A percentile compares a stretch with the other conserved stretches of the same genome.
Conservation (phyloP, 2,888 invertebrate genomes). For the Dasysyrphus tricinctus region DNA sequence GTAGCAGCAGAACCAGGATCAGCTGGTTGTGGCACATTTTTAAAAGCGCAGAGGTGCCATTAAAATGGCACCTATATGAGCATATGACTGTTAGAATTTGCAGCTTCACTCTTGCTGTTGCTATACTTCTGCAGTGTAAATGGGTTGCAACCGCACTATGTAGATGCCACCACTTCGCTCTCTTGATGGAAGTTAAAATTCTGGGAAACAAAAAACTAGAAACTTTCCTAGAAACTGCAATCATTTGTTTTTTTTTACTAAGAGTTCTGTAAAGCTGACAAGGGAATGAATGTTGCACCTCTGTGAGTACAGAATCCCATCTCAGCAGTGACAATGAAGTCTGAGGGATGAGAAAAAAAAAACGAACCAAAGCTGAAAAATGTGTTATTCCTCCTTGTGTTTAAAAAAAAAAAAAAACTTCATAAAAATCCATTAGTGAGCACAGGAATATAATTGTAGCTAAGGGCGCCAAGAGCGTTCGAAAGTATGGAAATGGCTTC, state of each 20-base stretch:
- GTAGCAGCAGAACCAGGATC: neutral
- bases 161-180: constrained; percentile 22
- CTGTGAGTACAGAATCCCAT: constrained; percentile 42
- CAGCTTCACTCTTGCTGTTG: constrained; percentile 15
- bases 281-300: constrained; percentile 67
- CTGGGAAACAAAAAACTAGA: constrained; percentile 25
- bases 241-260: constrained; percentile 32
- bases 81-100: constrained; percentile 30
- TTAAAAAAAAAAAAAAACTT: constrained; percentile 26
- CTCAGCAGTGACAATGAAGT: constrained; percentile 24
- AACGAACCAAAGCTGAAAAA: constrained; percentile 12
- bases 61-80: constrained; percentile 57
- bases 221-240: constrained; percentile 46
- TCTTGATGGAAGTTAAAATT: constrained; percentile 44
- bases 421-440: constrained; percentile 70
- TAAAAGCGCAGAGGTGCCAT: constrained; percentile 60
- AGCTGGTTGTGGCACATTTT: constrained; percentile 41
- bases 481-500: neutral
- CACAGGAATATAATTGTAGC: constrained; percentile 24
- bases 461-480: neutral
- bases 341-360: constrained; percentile 1
- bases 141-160: constrained; percentile 28
- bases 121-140: constrained; percentile 13
- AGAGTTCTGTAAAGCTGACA: constrained; percentile 53
- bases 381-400: constrained; percentile 44